phyloP scores from a whole-genome alignment of 1,140 invertebrate genomes.

The Eulimnadia texana region DNA sequence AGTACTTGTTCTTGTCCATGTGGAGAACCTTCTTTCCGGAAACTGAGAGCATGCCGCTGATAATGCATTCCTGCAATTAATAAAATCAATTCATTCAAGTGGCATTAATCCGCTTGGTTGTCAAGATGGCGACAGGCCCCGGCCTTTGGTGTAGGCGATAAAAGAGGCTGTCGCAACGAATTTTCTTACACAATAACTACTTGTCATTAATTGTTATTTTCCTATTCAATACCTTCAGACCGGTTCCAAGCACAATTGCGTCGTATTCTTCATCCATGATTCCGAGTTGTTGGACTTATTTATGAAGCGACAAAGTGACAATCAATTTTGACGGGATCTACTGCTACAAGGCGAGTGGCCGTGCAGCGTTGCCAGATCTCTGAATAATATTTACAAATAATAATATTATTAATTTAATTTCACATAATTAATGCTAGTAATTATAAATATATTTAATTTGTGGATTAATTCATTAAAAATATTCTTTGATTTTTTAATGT shows the following conservation, averaged over 20 bases:
- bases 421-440: no score
- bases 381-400: not conserved
- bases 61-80: constrained; percentile 72
- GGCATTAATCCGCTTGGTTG: constrained; percentile 18
- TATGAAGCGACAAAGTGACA: not conserved
- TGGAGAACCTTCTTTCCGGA: constrained; percentile 98
- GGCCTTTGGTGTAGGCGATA: not conserved
- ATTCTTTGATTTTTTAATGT: no score
- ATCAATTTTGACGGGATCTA: not conserved
- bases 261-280: constrained; percentile 99
- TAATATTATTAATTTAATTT: not conserved
- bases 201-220: no score
- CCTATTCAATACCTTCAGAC: constrained; percentile 57
- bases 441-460: not conserved
- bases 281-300: not conserved
- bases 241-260: constrained; percentile 94
- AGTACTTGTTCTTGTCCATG: constrained; percentile 99
- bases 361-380: not conserved
- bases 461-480: no score
- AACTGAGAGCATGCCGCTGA: constrained; percentile 96
- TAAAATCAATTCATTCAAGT: not conserved
- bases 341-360: not conserved
- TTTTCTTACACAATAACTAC: no score
- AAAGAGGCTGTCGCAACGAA: not conserved
- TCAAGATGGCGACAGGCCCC: constrained; percentile 2